Conservation (phyloP, 2,888 invertebrate species). For the Chymomyza procnemis region DNA sequence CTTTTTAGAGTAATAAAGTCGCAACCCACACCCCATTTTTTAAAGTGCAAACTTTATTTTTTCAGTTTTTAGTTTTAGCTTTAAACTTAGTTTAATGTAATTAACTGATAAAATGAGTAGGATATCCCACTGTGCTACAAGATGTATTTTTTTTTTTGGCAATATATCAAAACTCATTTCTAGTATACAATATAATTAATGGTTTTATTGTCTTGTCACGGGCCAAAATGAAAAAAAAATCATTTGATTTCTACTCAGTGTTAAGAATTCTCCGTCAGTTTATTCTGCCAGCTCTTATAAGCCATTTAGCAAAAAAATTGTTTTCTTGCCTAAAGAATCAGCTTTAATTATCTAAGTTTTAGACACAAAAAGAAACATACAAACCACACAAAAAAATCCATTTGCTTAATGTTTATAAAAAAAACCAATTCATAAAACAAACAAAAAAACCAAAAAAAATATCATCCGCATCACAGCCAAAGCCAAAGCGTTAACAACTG, state of each 20-base stretch:
- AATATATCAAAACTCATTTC: neutral
- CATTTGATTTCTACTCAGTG: neutral
- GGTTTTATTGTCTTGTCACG: neutral
- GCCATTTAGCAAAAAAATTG: neutral
- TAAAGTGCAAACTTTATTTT: no score
- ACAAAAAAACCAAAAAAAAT: constrained; percentile 11
- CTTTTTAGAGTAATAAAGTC: no score
- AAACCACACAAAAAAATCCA: constrained; percentile 10
- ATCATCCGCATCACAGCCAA: constrained; percentile 27
- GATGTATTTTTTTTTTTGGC: no score
- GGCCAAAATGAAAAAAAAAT: neutral
- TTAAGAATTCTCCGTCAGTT: neutral
- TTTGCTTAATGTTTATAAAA: constrained; percentile 40
- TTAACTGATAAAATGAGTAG: no score
- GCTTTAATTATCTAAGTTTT: neutral
- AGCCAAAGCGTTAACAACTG: constrained; percentile 38
- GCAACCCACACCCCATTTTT: no score
- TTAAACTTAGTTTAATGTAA: no score
- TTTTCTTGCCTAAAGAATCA: neutral
- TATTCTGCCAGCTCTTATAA: neutral
- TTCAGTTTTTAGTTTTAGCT: no score
- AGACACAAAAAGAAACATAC: neutral
- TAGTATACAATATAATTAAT: neutral
- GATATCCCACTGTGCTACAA: no score
- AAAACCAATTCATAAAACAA: constrained; percentile 22